Evolutionary conservation across 2,113 vertebrate species (phyloP).

Genomic region (Tragelaphus buxtoni): DNA sequence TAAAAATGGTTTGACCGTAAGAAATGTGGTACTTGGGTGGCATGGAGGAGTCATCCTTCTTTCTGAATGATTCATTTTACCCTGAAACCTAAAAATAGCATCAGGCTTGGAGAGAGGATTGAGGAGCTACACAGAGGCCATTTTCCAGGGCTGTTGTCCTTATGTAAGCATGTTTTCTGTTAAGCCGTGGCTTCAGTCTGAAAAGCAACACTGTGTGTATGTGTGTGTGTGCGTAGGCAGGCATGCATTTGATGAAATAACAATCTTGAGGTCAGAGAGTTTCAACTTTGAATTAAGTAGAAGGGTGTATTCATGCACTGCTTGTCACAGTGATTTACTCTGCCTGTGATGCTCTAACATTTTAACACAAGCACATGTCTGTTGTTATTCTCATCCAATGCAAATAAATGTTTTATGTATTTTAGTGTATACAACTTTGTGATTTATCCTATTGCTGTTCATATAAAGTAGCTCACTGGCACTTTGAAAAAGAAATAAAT

Average conservation of each 20-base stretch:
- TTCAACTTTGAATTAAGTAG: conserved; percentile 31
- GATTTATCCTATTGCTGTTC: neutral
- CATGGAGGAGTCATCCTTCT: conserved; percentile 61
- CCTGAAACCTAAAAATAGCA: conserved; percentile 76
- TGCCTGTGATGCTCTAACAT: neutral
- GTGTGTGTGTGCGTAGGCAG: neutral
- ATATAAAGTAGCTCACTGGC: neutral
- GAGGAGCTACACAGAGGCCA: conserved; percentile 68
- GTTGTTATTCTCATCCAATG: neutral
- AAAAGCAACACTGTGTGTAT: neutral
- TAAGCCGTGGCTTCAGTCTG: conserved; percentile 53
- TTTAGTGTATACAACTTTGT: neutral
- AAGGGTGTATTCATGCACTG: neutral
- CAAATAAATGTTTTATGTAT: neutral
- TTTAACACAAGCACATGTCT: neutral
- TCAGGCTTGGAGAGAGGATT: conserved; percentile 67
- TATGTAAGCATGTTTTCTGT: conserved; percentile 56
- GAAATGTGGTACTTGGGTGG: conserved; percentile 39
- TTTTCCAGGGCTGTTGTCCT: conserved; percentile 69
- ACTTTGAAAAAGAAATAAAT: neutral
- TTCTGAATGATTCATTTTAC: conserved; percentile 68
- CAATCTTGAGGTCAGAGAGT: conserved; percentile 42
- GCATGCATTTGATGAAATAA: conserved; percentile 31
- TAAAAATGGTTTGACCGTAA: conserved; percentile 25
- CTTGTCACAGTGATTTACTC: neutral